Percentiles rank a stretch among this genome's conserved stretches.
These are phyloP conservation scores for Coracias cyanogaster DNA, from an alignment of 2,797 vertebrate species.

Conservation along the genomic window DNA sequence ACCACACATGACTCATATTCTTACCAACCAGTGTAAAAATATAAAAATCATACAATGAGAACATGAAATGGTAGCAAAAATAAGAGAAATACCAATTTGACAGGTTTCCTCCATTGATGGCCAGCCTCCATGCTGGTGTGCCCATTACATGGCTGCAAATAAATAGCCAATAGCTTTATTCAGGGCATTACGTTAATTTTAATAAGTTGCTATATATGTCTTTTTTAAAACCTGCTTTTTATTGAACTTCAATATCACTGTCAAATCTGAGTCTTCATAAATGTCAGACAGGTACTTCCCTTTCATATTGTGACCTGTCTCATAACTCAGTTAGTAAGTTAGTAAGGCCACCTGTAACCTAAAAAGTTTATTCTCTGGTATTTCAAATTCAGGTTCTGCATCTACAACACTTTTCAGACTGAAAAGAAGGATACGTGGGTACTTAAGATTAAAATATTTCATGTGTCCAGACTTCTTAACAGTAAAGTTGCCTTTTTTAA, in stretches of 20 bases:
- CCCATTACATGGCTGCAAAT: background rate
- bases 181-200: background rate
- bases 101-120: background rate
- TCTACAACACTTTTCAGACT: background rate
- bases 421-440: background rate
- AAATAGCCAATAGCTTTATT: background rate
- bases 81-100: background rate
- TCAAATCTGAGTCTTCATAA: background rate
- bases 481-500: background rate
- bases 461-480: background rate
- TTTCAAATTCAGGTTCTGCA: background rate
- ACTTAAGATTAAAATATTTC: background rate
- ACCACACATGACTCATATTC: background rate
- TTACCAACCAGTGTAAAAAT: background rate
- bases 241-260: background rate
- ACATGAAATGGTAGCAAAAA: background rate
- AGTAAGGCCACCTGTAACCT: too few relatives aligned
- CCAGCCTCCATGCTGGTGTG: background rate
- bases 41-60: background rate
- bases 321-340: background rate
- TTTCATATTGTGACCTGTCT: background rate
- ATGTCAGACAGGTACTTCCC: background rate
- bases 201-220: fast-evolving
- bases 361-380: background rate
- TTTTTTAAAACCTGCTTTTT: background rate